Conservation (phyloP, 1,140 invertebrate genomes). For the Bombus waltoni region DNA sequence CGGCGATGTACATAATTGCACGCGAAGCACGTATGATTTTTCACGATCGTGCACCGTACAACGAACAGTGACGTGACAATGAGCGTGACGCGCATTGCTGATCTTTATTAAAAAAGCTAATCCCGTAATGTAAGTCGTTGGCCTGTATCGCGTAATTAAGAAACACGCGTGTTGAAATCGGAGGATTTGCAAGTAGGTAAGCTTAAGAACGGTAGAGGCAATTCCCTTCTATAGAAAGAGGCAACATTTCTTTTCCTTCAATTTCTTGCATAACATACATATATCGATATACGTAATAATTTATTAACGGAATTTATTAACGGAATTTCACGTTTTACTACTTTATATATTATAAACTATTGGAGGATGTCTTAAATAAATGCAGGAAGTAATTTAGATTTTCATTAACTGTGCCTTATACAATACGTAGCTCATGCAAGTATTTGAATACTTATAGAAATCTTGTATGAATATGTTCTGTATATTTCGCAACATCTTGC, state of each 20-base stretch:
- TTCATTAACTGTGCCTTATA: no score
- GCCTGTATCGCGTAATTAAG: constrained; percentile 13
- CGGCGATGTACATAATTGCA: neutral
- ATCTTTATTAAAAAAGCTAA: neutral
- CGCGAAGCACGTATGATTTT: constrained; percentile 25
- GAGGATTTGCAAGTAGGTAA: neutral
- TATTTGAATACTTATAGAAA: no score
- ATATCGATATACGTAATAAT: no score
- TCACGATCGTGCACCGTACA: neutral
- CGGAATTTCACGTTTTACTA: no score
- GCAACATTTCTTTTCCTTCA: neutral
- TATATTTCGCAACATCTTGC: no score
- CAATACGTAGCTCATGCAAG: no score
- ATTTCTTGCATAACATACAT: neutral
- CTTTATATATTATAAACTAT: no score
- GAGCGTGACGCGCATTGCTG: constrained; percentile 9
- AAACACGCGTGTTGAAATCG: neutral
- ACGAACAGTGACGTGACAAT: neutral
- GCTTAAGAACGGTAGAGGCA: neutral
- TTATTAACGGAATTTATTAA: no score
- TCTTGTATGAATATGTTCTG: no score
- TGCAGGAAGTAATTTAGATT: no score
- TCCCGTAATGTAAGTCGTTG: neutral
- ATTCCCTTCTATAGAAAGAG: neutral
- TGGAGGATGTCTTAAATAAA: no score